Conservation (phyloP, 2,113 vertebrate genomes). For the Eupsittula cactorum region DNA sequence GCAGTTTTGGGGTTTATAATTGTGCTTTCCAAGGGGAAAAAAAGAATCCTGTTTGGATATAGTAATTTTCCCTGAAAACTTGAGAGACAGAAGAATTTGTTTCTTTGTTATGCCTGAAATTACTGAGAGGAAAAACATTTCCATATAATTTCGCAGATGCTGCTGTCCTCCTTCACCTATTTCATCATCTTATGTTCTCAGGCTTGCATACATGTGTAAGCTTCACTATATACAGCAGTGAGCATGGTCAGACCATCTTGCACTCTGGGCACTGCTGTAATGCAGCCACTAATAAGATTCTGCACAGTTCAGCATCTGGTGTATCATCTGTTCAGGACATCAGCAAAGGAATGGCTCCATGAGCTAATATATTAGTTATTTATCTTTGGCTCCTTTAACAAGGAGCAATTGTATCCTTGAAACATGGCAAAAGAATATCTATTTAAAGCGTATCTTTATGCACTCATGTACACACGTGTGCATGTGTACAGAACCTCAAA, state of each 20-base stretch:
- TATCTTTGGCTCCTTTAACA: neutral
- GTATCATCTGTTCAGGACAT: neutral
- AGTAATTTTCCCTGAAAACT: neutral
- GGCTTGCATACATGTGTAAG: neutral
- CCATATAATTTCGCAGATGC: neutral
- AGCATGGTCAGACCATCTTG: accelerated
- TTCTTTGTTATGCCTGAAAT: neutral
- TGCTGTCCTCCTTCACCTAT: neutral
- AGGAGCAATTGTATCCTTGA: neutral
- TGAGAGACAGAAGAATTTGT: neutral
- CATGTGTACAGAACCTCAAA: neutral
- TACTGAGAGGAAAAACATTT: neutral
- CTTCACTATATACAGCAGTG: neutral
- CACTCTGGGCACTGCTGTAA: neutral
- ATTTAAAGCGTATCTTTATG: neutral
- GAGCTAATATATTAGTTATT: neutral
- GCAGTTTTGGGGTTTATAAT: neutral
- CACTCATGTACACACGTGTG: accelerated
- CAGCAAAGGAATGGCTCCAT: neutral
- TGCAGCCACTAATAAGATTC: neutral
- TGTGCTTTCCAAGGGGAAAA: neutral
- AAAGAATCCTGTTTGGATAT: neutral
- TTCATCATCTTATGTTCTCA: neutral
- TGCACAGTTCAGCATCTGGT: neutral
- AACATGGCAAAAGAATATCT: neutral